Conservation (phyloP, 2,888 invertebrate genomes). For the Drosophila borborema region DNA sequence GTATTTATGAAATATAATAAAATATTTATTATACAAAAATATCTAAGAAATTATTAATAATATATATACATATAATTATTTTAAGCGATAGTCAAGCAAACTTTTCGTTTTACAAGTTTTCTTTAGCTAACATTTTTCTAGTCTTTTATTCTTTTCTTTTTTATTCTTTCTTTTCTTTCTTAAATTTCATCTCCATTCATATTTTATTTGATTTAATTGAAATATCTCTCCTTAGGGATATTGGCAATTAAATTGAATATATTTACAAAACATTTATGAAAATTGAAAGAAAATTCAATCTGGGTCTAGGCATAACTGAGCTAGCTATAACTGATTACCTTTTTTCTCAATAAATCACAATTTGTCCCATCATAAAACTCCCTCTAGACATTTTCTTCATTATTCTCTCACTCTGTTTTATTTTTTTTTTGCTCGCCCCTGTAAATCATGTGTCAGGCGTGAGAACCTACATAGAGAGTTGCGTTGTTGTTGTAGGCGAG, state of each 20-base stretch:
- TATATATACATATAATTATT: too few species aligned
- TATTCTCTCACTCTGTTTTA: slow-evolving; percentile 30
- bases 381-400: slow-evolving; percentile 44
- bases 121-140: too few species aligned
- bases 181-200: background rate
- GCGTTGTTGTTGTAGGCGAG: slow-evolving; percentile 35
- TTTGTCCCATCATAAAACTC: slow-evolving; percentile 55
- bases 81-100: too few species aligned
- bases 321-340: slow-evolving; percentile 11
- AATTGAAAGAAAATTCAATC: slow-evolving; percentile 1
- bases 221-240: background rate
- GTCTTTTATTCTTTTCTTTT: too few species aligned
- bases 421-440: slow-evolving; percentile 22
- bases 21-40: too few species aligned
- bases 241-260: background rate
- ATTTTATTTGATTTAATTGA: background rate
- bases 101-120: too few species aligned
- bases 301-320: slow-evolving; percentile 1
- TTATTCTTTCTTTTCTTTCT: background rate
- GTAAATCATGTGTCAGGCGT: slow-evolving; percentile 59
- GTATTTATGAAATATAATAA: too few species aligned
- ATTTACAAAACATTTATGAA: slow-evolving; percentile 9
- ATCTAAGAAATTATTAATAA: too few species aligned
- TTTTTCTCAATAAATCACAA: slow-evolving; percentile 54
- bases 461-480: slow-evolving; percentile 51